Conservation (phyloP, 2,113 vertebrate genomes). For the Noturus placidus region DNA sequence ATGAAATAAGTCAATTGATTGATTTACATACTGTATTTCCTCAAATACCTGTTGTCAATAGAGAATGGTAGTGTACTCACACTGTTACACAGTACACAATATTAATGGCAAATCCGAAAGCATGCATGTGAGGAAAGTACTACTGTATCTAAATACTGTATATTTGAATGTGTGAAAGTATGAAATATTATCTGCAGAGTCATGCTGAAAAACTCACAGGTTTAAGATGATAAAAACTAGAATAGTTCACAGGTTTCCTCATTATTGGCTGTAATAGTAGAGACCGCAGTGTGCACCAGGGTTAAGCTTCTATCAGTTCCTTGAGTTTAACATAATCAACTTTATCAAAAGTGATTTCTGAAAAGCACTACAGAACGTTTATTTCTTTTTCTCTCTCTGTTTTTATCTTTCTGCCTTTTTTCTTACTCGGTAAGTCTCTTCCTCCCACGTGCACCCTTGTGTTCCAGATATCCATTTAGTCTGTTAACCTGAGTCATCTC, state of each 20-base stretch:
- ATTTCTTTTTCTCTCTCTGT: neutral
- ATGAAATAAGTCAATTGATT: neutral
- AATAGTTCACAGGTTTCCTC: neutral
- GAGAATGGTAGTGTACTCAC: neutral
- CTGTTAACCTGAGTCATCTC: conserved; percentile 44
- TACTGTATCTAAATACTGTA: neutral
- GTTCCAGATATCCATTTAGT: conserved; percentile 37
- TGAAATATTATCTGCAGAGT: neutral
- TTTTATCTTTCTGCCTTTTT: neutral
- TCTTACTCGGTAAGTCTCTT: neutral
- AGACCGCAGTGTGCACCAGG: neutral
- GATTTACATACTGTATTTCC: neutral
- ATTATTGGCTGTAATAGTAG: neutral
- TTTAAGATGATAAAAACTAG: neutral
- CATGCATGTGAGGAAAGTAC: neutral
- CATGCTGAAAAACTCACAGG: neutral
- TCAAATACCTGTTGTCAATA: neutral
- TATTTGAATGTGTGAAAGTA: neutral
- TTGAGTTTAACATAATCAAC: neutral
- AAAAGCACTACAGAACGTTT: neutral
- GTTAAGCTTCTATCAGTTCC: neutral
- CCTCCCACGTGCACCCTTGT: conserved; percentile 25
- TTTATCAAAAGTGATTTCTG: neutral
- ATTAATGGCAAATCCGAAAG: neutral
- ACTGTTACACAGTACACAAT: neutral